Base-by-base conservation (phyloP, 2,113 vertebrate genomes). In the Erinaceus europaeus region DNA sequence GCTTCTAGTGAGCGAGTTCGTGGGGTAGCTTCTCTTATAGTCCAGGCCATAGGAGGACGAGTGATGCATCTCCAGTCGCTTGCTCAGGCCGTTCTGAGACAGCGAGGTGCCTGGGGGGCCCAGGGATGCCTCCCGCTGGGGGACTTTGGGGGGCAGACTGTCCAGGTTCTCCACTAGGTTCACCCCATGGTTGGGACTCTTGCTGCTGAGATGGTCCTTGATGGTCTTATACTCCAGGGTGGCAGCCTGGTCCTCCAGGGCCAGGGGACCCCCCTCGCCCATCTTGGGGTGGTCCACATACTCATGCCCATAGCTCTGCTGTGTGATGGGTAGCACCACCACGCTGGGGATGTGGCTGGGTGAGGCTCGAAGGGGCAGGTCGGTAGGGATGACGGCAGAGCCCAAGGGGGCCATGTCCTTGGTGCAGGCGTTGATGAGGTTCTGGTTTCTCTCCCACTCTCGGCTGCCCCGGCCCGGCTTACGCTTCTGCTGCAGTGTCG, bases 361-460 rank as follows among this genome's bases (percentile, higher is more conserved):
- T 32, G 99, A 99, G 62, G 98, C 98, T 74, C 98, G 98, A n/a
- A 99, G 98, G 0, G 99, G 98, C 85, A 99, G 97, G 93, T 99
- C 98, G 0, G 98, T 99, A n/a, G 98, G 98, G 90, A 99, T 99
- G 42, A 99, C 98, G 0, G 98, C 97, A 0, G 98, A 98, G 38
- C 98, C 98, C 97, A 99, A 98, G 0, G 98, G 96, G 1, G 98
- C 95, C 93, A 99, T 98, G 93, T 99, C 99, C 98, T 99, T 99
- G 42, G 98, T 98, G 94, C 99, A 99, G 79, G 99, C 98, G 3
- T 99, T 99, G 96, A 99, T 99, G 84, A 99, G 97, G 95, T 99
- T 99, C 97, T 99, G 99, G 94, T 98, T 99, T 91, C 98, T 96
- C 79, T 99, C 99, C 99, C 99, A 99, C 67, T 99, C 99, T 0